Conservation (phyloP, 2,113 vertebrate genomes). For the Malaclemys terrapin region DNA sequence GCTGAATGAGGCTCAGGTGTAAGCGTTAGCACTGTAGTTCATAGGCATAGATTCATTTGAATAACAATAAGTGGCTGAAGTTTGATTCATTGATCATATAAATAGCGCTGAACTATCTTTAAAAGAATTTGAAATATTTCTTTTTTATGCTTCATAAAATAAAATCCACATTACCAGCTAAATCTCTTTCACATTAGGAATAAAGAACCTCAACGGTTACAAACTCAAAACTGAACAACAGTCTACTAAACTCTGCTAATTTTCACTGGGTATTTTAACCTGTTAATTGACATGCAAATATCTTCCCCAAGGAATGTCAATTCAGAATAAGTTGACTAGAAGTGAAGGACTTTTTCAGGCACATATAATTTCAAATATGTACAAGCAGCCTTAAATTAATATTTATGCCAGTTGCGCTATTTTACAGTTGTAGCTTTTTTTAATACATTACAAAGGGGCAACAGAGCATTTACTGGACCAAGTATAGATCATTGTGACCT, state of each 20-base stretch:
- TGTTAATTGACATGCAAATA: background rate
- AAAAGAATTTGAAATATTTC: background rate
- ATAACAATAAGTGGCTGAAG: background rate
- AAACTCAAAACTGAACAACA: slow-evolving; percentile 25
- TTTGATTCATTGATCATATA: background rate
- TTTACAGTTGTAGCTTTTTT: background rate
- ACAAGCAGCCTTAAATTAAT: background rate
- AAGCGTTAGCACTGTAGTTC: background rate
- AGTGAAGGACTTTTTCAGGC: background rate
- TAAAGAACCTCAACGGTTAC: background rate
- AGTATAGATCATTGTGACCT: background rate
- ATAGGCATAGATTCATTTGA: background rate
- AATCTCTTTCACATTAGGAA: background rate
- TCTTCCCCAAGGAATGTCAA: background rate
- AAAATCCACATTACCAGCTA: background rate
- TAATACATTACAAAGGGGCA: background rate
- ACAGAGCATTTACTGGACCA: background rate
- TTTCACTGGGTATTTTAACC: background rate
- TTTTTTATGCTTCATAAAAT: slow-evolving; percentile 18
- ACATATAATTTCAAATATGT: background rate
- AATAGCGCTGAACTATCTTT: background rate
- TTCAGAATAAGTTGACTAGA: background rate
- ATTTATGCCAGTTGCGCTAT: background rate
- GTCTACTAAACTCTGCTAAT: background rate
- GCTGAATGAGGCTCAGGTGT: fast-evolving